Conservation (phyloP, 53 echinoderm and acorn worm species). For the Echinarachnius parma region DNA sequence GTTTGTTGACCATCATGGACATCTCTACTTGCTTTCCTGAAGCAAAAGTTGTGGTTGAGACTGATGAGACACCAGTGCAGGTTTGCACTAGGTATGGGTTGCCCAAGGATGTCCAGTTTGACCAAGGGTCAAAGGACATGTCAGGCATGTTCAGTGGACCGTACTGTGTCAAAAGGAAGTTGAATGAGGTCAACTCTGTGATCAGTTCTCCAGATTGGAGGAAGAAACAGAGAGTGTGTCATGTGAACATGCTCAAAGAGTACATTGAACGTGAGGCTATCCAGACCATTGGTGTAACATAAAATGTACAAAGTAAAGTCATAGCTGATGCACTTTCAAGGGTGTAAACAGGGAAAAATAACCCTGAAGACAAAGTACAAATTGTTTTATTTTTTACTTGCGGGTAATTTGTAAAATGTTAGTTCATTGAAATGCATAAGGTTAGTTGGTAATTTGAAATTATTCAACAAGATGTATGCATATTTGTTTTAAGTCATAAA, state of each 20-base stretch:
- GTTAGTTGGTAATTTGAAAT: too few relatives aligned
- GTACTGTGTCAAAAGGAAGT: conserved; percentile 41
- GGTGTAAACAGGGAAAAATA: too few relatives aligned
- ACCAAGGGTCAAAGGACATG: conserved; percentile 62
- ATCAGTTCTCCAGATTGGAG: conserved; percentile 58
- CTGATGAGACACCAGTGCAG: neutral
- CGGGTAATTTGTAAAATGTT: too few relatives aligned
- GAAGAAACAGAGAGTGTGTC: too few relatives aligned
- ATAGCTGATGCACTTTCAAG: too few relatives aligned
- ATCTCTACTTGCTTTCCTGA: conserved; percentile 28
- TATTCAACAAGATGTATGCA: too few relatives aligned
- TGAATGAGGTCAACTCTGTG: conserved; percentile 56
- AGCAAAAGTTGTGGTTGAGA: neutral
- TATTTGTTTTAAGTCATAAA: too few relatives aligned
- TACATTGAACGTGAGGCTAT: conserved; percentile 35
- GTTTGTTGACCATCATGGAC: conserved; percentile 3
- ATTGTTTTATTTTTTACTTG: too few relatives aligned
- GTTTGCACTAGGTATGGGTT: conserved; percentile 59
- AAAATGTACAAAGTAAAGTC: too few relatives aligned
- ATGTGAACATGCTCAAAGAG: too few relatives aligned
- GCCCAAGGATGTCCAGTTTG: conserved; percentile 46
- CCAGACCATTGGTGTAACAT: neutral
- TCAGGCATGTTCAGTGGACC: conserved; percentile 59
- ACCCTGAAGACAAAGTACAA: too few relatives aligned
- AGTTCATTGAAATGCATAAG: too few relatives aligned